Base-by-base conservation (phyloP, 2,797 vertebrate genomes). In the Sebastes minor region DNA sequence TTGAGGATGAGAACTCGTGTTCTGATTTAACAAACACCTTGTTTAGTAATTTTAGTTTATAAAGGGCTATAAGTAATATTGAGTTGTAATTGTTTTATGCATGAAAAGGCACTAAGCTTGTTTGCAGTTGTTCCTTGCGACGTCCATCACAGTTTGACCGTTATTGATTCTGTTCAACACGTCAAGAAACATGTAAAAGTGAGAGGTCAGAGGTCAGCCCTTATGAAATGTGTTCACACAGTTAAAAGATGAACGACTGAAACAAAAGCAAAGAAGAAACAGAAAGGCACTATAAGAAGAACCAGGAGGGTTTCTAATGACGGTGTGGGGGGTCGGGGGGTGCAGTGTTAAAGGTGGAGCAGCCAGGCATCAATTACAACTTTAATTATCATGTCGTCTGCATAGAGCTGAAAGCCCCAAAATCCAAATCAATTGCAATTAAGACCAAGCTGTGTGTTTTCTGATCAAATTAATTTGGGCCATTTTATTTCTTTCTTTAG, bases 231-330 rank as follows among this genome's bases (percentile, higher is more conserved):
- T n/a, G 42, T 82, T 57, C 32, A 74, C 64, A 88, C 78, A 89
- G 78, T 71, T 86, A 88, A 80, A 85, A 85, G 65, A 88, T 85
- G 89, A 71, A 13, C 32, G 8, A 80, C 42, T 78, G 66, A 82
- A 77, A 83, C 22, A 82, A 72, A 64, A 64, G 13, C 10, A 42
- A 66, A 28, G 61, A 83, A 83, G 70, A 60, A 85, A 77, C 76
- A 82, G 75, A 75, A 81, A 69, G 60, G 75, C 76, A 78, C 69
- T 53, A 28, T 42, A 42, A 42, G 10, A 57, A 63, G 14, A 81
- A 77, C 70, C 27, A 30, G 63, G 65, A 83, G 68, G 66, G 79
- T 62, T 78, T 79, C 68, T 76, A 49, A 69, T 65, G 75, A 23
- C 1, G 22, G 60, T 46, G 16, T 16, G 16, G 6, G 6, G 16